phyloP scores from a whole-genome alignment of 2,113 vertebrate species.

The Bos taurus region ARS-UCD2.0 NC_037356.1:36136501-36137000 shows the following conservation, averaged over 20 bases:
- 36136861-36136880: background rate
- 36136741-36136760: slow-evolving; percentile 3
- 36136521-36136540: background rate
- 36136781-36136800: background rate
- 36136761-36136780: slow-evolving; percentile 1
- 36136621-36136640: background rate
- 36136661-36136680: background rate
- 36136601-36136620: background rate
- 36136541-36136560: background rate
- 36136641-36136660: background rate
- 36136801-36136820: background rate
- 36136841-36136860: background rate
- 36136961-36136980: background rate
- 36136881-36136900: background rate
- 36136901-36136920: background rate
- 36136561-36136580: background rate
- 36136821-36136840: background rate
- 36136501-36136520: background rate
- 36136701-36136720: background rate
- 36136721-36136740: background rate
- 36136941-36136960: background rate
- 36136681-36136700: background rate
- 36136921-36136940: background rate
- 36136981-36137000: background rate
- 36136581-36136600: background rate